Base-by-base conservation (phyloP, 1,140 invertebrate species). In the Zaprionus davidi region DNA sequence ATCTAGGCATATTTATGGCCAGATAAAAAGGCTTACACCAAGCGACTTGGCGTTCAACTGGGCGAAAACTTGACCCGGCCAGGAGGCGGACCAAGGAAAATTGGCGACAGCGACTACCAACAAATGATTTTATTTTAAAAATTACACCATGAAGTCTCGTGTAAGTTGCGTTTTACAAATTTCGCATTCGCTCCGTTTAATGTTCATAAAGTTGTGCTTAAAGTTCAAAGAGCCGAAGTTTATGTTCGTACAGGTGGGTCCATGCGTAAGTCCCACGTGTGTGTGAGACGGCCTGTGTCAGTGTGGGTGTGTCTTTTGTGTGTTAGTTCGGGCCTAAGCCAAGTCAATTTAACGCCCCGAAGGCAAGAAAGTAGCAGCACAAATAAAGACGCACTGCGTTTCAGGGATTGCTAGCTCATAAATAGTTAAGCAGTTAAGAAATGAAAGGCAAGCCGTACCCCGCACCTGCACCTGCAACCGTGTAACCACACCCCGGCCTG, bases 321-420 rank as follows among this genome's bases (percentile, higher is more conserved):
- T 24, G 20, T 34, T 44, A 75, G 77, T 79, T 57, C 65, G 69
- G 74, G 78, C 58, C 62, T 72, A 72, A 66, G 63, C 77, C 81
- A 84, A 90, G 81, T 90, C 85, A 90, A 90, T 90, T 90, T 90
- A 90, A 90, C 82, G 84, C 84, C 84, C 86, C 36, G 79, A 81
- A 85, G 78, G 85, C 85, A 90, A 85, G 76, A 90, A 88, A 90
- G 79, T 90, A 90, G 81, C 85, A 90, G 85, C 84, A 88, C 84
- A 87, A 90, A 90, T 90, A 90, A 90, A 90, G 85, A 85, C 81
- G 69, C 84, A 88, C 78, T 79, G 79, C 85, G 82, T 85, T 90
- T 84, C 84, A 72, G 83, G 84, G 84, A 88, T 88, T 88, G 84
- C 84, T 85, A 90, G 85, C 84, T 88, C 81, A 90, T 90, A 90